phyloP scores from a whole-genome alignment of 2,797 vertebrate species.

The Dicrostonyx torquatus region DNA sequence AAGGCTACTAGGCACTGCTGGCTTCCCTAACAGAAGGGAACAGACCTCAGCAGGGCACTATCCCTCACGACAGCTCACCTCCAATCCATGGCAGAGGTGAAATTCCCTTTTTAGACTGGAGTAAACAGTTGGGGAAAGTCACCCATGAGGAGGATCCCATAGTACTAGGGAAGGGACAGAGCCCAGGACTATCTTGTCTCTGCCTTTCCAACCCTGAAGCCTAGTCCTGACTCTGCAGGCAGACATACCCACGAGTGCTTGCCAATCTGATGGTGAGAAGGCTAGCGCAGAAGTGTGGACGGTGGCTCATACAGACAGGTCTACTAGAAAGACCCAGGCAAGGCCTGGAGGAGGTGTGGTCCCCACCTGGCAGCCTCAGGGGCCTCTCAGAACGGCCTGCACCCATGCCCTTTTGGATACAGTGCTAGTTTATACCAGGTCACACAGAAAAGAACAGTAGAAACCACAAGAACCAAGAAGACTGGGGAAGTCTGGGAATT shows the following conservation, averaged over 20 bases:
- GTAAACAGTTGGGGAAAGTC: not conserved
- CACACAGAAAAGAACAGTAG: not conserved
- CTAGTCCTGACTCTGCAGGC: not conserved
- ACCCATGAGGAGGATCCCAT: not conserved
- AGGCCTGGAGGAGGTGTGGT: not conserved
- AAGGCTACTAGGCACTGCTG: not conserved
- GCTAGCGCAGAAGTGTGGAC: not conserved
- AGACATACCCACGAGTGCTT: not conserved
- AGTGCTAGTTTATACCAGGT: not conserved
- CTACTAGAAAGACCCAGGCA: not conserved
- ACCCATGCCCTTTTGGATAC: not conserved
- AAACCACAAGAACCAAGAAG: not conserved
- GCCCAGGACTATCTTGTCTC: not conserved
- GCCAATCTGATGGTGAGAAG: not conserved
- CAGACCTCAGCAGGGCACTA: not conserved
- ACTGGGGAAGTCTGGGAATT: constrained; percentile 19
- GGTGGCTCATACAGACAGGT: not conserved
- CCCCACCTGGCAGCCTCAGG: not conserved
- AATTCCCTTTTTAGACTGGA: not conserved
- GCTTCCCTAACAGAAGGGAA: not conserved
- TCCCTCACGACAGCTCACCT: not conserved
- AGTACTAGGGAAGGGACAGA: not conserved
- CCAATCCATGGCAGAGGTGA: not conserved
- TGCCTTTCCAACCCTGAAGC: not conserved
- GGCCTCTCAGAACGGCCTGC: not conserved